Conservation (phyloP, 2,888 invertebrate genomes). For the Chrysodeixis includens region DNA sequence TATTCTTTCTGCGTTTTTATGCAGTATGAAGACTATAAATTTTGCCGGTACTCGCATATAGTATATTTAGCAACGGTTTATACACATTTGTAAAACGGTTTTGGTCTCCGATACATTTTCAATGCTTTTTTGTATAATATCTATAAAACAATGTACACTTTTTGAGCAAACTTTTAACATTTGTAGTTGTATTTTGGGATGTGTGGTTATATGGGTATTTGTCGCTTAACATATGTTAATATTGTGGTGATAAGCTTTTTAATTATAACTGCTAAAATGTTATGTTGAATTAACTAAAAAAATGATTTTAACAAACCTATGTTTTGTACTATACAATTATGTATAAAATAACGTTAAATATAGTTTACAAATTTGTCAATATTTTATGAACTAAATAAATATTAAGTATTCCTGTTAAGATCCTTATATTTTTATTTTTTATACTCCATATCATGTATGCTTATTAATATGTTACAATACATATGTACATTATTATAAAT, state of each 20-base stretch:
- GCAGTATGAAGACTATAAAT: no score
- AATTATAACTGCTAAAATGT: neutral
- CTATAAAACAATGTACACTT: neutral
- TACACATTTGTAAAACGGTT: neutral
- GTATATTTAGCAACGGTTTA: neutral
- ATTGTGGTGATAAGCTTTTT: neutral
- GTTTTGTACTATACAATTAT: no score
- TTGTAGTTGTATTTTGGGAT: neutral
- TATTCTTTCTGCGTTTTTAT: no score
- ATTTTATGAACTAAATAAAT: neutral
- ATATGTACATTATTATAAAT: no score
- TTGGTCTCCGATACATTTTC: neutral
- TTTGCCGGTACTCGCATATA: neutral
- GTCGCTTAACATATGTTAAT: neutral
- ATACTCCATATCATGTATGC: neutral
- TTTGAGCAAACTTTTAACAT: neutral
- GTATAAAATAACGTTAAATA: no score
- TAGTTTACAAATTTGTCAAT: no score
- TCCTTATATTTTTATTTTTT: neutral
- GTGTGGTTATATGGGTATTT: neutral
- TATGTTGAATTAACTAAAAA: no score
- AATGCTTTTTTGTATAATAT: neutral
- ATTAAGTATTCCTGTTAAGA: neutral
- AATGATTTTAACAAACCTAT: no score
- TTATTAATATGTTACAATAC: no score